phyloP scores from a whole-genome alignment of 2,797 vertebrate species.

The Sphenodon punctatus region DNA sequence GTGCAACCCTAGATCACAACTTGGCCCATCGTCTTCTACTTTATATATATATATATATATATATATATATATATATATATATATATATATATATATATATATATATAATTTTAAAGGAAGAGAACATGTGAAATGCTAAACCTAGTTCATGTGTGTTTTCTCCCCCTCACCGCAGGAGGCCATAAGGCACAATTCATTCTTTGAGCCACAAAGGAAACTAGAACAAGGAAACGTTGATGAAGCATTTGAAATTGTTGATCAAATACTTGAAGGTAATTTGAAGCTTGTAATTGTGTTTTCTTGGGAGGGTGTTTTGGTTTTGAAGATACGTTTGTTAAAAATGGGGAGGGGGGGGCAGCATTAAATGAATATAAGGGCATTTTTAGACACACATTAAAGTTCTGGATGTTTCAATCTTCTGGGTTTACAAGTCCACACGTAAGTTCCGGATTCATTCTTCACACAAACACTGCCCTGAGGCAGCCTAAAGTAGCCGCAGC shows the following conservation, averaged over 20 bases:
- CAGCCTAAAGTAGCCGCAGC: too few relatives aligned
- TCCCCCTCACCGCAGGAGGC: constrained; percentile 71
- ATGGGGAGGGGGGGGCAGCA: too few relatives aligned
- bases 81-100: too few relatives aligned
- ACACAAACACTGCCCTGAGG: too few relatives aligned
- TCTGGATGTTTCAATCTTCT: too few relatives aligned
- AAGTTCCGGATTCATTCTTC: too few relatives aligned
- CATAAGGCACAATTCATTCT: constrained; percentile 72
- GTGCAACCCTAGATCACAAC: neutral
- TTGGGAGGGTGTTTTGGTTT: too few relatives aligned
- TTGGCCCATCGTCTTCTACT: neutral
- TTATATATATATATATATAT: too few relatives aligned
- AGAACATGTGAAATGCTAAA: neutral
- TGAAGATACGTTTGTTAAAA: neutral
- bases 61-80: too few relatives aligned
- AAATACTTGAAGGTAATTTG: constrained; percentile 74
- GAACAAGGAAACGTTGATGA: constrained; percentile 74
- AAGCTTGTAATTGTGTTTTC: neutral
- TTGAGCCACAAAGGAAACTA: constrained; percentile 71
- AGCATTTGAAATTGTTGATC: constrained; percentile 70
- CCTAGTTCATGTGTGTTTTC: neutral
- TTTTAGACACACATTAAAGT: too few relatives aligned
- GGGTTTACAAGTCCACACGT: too few relatives aligned
- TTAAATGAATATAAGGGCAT: too few relatives aligned
- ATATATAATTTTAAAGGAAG: neutral